phyloP scores from a whole-genome alignment of 1,140 invertebrate genomes.

The Procambarus clarkii region DNA sequence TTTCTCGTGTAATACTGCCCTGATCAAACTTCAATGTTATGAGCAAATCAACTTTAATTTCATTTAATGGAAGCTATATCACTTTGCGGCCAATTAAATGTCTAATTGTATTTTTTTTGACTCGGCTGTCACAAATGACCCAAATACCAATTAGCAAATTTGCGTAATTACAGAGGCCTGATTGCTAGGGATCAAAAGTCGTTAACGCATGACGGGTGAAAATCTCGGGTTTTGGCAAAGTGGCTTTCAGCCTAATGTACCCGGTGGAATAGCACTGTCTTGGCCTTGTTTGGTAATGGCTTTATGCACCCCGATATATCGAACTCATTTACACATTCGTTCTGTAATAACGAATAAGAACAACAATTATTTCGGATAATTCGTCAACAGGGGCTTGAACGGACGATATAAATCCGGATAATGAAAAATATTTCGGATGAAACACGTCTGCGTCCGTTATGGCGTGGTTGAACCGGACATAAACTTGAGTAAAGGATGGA shows the following conservation, averaged over 20 bases:
- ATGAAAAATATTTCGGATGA: too few relatives aligned
- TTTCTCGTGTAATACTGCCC: not conserved
- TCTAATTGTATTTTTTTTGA: not conserved
- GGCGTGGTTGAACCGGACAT: not conserved
- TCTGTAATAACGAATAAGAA: too few relatives aligned
- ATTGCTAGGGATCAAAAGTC: not conserved
- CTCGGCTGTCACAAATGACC: not conserved
- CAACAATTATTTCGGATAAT: too few relatives aligned
- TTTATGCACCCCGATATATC: not conserved
- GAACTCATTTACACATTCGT: not conserved
- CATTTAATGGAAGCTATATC: not conserved
- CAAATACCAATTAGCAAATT: conserved; percentile 12
- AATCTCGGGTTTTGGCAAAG: not conserved
- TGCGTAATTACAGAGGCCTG: not conserved
- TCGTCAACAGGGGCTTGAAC: too few relatives aligned
- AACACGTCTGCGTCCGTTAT: too few relatives aligned
- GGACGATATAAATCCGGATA: too few relatives aligned
- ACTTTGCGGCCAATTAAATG: conserved; percentile 11
- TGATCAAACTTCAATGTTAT: too few relatives aligned
- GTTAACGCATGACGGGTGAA: not conserved
- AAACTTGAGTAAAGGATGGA: not conserved
- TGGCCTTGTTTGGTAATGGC: not conserved
- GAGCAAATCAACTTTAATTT: not conserved
- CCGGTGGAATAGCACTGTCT: not conserved
- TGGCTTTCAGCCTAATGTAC: not conserved